A percentile compares a stretch with the other conserved stretches of the same genome.
These are phyloP conservation scores for Epinotia nisella DNA, from an alignment of 2,888 invertebrate genomes.

Conservation along the genomic window DNA sequence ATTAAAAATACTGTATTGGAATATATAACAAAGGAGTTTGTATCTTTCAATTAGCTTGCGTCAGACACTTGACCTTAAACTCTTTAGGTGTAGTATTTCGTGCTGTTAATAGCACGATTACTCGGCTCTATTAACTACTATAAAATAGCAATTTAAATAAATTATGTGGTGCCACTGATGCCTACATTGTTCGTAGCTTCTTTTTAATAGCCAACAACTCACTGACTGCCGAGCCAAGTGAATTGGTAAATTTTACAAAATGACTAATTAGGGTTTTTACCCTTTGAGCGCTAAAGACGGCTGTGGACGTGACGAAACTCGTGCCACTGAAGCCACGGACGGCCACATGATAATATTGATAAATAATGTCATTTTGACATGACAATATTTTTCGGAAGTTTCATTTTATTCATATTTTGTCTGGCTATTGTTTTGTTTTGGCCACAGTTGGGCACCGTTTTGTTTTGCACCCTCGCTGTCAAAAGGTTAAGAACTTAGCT, in stretches of 20 bases:
- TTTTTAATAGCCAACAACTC: neutral
- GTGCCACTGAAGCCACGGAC: too few relatives aligned
- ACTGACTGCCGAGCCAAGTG: neutral
- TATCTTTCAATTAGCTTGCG: neutral
- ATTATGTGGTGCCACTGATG: neutral
- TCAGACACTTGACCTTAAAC: constrained; percentile 11
- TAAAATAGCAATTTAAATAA: constrained; percentile 29
- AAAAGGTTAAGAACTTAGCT: too few relatives aligned
- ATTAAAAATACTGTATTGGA: neutral
- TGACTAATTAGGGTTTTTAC: too few relatives aligned
- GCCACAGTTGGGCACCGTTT: too few relatives aligned
- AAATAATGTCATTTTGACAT: too few relatives aligned
- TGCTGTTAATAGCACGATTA: constrained; percentile 26
- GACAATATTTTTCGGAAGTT: too few relatives aligned
- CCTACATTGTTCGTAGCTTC: neutral
- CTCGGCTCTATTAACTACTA: constrained; percentile 25
- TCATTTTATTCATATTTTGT: too few relatives aligned
- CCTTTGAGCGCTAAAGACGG: too few relatives aligned
- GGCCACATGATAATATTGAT: too few relatives aligned
- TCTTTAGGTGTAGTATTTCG: constrained; percentile 19
- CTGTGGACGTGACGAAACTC: too few relatives aligned
- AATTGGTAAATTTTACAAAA: neutral
- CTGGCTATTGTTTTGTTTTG: too few relatives aligned
- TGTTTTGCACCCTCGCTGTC: too few relatives aligned
- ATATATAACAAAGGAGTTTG: neutral